Percentiles rank a stretch among this genome's conserved stretches.
These are phyloP conservation scores for Anguilla marmorata DNA, from an alignment of 2,797 vertebrate species.

Conservation along the genomic window DNA sequence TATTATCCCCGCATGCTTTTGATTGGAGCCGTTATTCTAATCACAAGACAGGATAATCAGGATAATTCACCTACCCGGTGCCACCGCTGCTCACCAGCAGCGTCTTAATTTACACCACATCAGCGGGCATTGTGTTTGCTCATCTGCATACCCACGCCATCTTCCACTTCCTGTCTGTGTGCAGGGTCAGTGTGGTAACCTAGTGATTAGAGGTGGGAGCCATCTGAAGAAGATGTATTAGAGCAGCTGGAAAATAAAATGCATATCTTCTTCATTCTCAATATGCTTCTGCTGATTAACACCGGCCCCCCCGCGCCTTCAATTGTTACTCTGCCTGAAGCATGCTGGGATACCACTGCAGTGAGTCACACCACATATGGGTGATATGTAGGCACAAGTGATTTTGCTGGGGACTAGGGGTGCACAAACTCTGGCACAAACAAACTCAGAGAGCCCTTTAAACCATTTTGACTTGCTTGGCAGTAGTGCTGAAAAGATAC, in stretches of 20 bases:
- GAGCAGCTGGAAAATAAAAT: not conserved
- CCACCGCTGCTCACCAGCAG: not conserved
- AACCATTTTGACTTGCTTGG: too few species aligned
- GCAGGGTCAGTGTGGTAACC: not conserved
- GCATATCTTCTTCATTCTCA: not conserved
- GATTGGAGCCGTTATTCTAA: slow-evolving; percentile 20
- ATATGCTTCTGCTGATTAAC: not conserved
- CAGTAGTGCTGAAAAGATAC: too few species aligned
- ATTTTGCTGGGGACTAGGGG: not conserved
- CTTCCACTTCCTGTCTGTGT: not conserved
- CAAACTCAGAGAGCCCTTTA: too few species aligned
- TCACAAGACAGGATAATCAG: not conserved
- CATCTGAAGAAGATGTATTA: not conserved
- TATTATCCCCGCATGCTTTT: not conserved
- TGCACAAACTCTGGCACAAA: not conserved
- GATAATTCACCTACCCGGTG: not conserved
- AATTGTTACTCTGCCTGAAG: not conserved
- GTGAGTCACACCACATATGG: not conserved
- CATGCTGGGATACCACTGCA: not conserved
- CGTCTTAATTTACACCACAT: not conserved
- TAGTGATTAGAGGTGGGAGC: not conserved
- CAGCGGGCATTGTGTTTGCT: not conserved
- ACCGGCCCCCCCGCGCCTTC: not conserved
- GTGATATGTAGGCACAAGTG: not conserved
- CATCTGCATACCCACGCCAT: not conserved